Base-by-base conservation (phyloP, 2,888 invertebrate genomes). In the Dolomedes plantarius region DNA sequence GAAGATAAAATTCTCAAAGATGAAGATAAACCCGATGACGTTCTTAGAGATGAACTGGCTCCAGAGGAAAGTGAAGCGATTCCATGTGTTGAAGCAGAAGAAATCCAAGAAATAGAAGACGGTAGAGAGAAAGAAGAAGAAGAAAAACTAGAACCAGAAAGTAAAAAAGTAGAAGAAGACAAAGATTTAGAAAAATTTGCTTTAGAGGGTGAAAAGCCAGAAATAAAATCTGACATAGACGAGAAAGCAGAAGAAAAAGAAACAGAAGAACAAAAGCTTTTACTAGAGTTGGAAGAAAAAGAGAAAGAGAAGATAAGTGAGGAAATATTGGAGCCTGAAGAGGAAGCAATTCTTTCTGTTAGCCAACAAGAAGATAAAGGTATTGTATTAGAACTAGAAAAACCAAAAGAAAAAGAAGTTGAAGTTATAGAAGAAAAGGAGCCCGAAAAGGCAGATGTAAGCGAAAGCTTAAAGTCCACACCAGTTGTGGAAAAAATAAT, bases 121-220 rank as follows among this genome's bases (percentile, higher is more conserved):
- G n/a, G 27, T 36, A 23, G 32, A 41, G 23, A 29, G 9, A 41
- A 27, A 11, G 46, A 77, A 31, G 29, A 31, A 2, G 36, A 0
- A 32, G 46, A n/a, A 68, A 79, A 79, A 64, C 56, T 65, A 19
- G 62, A 69, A 46, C 27, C 16, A 41, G 28, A 23, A 13, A 23
- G 28, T 19, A 23, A 39, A 23, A 36, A 62, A 46, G 27, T 32
- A 31, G 23, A 39, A 9, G 28, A n/a, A 19, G 65, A 80, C 32
- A 31, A 32, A 23, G 41, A 23, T 27, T 3, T 31, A 0, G 65
- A 65, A 65, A 31, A 19, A 29, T 19, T 65, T 31, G n/a, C 9
- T 65, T 31, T 31, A 16, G 65, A 65, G 6, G n/a, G 19, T 19
- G 31, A 65, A 65, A 65, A 19, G 19, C 9, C 29, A 6, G 29